phyloP scores from a whole-genome alignment of 2,797 vertebrate species.

The Sebastes wilsoni region DNA sequence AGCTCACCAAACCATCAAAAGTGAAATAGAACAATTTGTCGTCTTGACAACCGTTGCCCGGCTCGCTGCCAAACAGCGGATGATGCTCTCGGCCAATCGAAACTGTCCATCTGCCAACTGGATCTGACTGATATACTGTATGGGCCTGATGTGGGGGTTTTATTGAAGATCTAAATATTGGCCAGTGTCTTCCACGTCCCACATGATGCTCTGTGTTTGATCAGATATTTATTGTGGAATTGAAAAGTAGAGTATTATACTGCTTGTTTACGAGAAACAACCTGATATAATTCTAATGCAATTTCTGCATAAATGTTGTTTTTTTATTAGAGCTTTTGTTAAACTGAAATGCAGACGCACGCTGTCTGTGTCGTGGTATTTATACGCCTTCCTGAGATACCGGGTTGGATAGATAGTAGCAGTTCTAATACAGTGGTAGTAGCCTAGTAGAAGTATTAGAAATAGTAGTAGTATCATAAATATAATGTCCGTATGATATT shows the following conservation, averaged over 20 bases:
- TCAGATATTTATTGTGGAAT: background rate
- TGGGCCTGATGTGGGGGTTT: background rate
- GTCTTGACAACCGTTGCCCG: slow-evolving; percentile 56
- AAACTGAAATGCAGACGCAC: too few relatives aligned
- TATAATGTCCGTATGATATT: background rate
- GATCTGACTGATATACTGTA: slow-evolving; percentile 1
- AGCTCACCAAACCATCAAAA: slow-evolving; percentile 34
- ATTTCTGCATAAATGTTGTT: background rate
- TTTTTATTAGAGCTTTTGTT: too few relatives aligned
- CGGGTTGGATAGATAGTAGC: too few relatives aligned
- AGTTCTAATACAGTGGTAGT: too few relatives aligned
- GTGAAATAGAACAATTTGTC: slow-evolving; percentile 56
- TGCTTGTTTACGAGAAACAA: background rate
- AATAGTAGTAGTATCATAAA: too few relatives aligned
- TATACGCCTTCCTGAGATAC: too few relatives aligned
- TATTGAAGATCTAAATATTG: slow-evolving; percentile 20
- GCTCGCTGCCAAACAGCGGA: slow-evolving; percentile 36
- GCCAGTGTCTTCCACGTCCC: background rate
- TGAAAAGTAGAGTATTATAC: background rate
- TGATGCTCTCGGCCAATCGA: slow-evolving; percentile 33
- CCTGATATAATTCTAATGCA: background rate
- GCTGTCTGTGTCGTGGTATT: too few relatives aligned
- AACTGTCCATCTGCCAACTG: slow-evolving; percentile 23
- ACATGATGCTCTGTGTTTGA: background rate
- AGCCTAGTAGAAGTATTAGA: too few relatives aligned